Evolutionary conservation across 2,113 vertebrate genomes (phyloP).

Genomic region (Aegotheles bennettii): DNA sequence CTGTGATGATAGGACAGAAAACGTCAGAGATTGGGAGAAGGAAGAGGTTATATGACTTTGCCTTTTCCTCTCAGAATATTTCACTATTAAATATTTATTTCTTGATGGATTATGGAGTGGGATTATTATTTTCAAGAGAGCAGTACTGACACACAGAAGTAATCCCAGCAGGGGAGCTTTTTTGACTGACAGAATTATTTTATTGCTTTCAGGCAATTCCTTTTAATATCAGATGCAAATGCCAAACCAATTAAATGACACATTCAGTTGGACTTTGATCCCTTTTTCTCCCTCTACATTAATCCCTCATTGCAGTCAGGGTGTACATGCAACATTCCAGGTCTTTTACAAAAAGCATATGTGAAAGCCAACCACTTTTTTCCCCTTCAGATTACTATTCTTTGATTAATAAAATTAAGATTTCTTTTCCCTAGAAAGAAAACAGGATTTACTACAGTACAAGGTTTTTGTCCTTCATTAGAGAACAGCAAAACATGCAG

Average conservation of each 20-base stretch:
- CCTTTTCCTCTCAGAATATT: neutral
- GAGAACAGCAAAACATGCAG: neutral
- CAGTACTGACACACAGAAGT: neutral
- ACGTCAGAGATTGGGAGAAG: neutral
- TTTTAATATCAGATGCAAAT: neutral
- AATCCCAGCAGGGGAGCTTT: neutral
- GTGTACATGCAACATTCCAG: neutral
- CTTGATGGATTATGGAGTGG: neutral
- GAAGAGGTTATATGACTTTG: neutral
- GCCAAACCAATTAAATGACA: neutral
- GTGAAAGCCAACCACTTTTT: neutral
- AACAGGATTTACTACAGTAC: neutral
- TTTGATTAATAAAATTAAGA: neutral
- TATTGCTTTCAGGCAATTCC: neutral
- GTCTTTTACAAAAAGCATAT: neutral
- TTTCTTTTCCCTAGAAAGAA: neutral
- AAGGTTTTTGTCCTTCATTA: neutral
- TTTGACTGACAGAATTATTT: neutral
- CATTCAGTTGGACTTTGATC: neutral
- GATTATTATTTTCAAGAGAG: neutral
- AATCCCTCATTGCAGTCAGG: neutral
- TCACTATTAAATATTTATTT: neutral
- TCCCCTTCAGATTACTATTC: neutral
- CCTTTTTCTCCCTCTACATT: neutral
- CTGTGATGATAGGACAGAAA: neutral